Evolutionary conservation across 2,888 invertebrate species (phyloP), one percentile per base, ranked within the genome.

Genomic region (Tetramorium bicarinatum): DNA sequence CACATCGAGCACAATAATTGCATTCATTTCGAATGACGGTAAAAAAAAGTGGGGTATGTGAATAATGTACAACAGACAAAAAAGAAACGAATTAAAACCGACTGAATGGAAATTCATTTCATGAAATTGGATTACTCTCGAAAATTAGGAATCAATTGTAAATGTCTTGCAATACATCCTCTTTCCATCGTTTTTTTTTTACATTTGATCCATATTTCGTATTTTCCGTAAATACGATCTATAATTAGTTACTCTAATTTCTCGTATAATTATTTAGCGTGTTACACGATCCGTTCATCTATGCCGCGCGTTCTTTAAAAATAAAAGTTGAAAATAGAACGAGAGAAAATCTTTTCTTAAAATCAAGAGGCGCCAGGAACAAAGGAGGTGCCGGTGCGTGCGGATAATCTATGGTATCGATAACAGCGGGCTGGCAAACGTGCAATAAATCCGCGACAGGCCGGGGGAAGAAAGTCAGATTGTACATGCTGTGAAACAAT

Each of bases 401-500:
- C 18, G 34, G 67, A 77, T 85, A 83, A 86, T 80, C 76, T 76
- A 86, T 49, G 81, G 69, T 82, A 86, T 83, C 86, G 84, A 89
- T 89, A 89, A 83, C 86, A 75, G 71, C 4, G 49, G 34, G 67
- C 25, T 21, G 67, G 69, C 71, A 18, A 79, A 59, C 71, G 56
- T n/a, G 82, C 77, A 21, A 62, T 83, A 82, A 85, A 87, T 83
- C 49, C 25, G 13, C 18, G 61, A 11, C 41, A n/a, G 18, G 3
- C 34, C 34, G 77, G 38, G 38, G 29, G 71, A 21, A 64, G 62
- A 47, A 54, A 66, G 18, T 34, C 47, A 21, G 21, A 52, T 80
- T 71, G 83, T 76, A 79, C 69, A 49, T 64, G 83, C 71, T 77
- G 82, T 83, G 72, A 87, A 87, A 85, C 87, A 83, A 89, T 89